Base-by-base conservation (phyloP, 2,113 vertebrate species). In the Corythoichthys intestinalis region DNA sequence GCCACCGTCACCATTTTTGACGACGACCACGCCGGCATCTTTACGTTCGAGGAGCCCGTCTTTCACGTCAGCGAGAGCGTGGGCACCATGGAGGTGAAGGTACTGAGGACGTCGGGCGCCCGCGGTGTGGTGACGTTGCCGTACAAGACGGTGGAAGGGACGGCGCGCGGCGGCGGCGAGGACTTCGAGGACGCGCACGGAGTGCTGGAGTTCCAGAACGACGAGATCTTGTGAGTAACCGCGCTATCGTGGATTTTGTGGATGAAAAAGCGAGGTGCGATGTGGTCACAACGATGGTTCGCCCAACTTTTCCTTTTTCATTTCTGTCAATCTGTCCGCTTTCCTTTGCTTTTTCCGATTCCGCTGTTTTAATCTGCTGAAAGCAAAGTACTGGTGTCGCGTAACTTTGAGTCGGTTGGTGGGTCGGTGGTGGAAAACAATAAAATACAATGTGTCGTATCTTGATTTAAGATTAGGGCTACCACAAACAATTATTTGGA, bases 1-100 rank as follows among this genome's bases (percentile, higher is more conserved):
- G 96, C 97, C 35, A 98, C 94, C 0, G 95, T 99, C 41, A 99
- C 97, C 74, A 99, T 99, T 86, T 98, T 99, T 50, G 97, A 99
- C 0, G 97, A 99, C 38, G 97, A 99, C 88, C 97, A 99, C 0
- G 97, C 97, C 0, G 97, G 97, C 80, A 98, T 99, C 92, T 99
- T 99, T 85, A 98, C 95, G 0, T 98, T 99, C 54, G 97, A 99
- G 91, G 97, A 99, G 72, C 90, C 94, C 0, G 92, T 95, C 58
- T 92, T 79, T 2, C 97, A 99, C 0, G 93, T 99, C 76, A 99
- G 97, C 8, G 97, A 99, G 88, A 99, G 97, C 4, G 89, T 99
- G 46, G 97, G 97, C 67, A 92, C 90, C 82, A 98, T 99, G 97
- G 97, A 99, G 83, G 94, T 98, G 88, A 98, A 97, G 88, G 97